Conservation (phyloP, 2,797 vertebrate species). For the Alosa sapidissima region DNA sequence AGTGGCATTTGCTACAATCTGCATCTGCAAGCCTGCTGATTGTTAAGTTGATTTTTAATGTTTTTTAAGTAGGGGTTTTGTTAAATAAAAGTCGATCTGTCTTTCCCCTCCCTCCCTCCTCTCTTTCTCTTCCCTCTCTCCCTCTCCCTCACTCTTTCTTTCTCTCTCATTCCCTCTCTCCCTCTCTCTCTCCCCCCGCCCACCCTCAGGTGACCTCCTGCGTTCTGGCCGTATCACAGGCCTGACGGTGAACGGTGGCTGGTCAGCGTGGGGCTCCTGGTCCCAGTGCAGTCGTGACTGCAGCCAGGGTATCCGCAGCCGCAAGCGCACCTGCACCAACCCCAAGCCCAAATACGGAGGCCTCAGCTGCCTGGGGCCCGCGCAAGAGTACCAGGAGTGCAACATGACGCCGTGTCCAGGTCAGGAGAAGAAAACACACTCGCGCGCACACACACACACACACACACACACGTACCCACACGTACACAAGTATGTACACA, state of each 20-base stretch:
- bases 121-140: background rate
- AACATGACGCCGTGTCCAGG: slow-evolving; percentile 95
- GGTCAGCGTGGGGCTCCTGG: slow-evolving; percentile 92
- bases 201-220: slow-evolving; percentile 81
- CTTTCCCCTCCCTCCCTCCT: background rate
- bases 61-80: background rate
- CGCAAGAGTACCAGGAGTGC: slow-evolving; percentile 94
- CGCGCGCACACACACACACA: background rate
- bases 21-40: background rate
- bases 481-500: background rate
- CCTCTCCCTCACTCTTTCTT: background rate
- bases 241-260: slow-evolving; percentile 88
- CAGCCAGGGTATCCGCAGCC: slow-evolving; percentile 87
- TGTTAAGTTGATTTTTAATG: background rate
- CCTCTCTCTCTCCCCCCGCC: background rate
- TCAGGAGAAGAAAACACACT: slow-evolving; percentile 57
- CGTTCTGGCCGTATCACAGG: slow-evolving; percentile 85
- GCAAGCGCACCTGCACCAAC: slow-evolving; percentile 89
- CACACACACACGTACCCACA: background rate
- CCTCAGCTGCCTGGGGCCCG: slow-evolving; percentile 83
- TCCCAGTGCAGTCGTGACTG: slow-evolving; percentile 96
- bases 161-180: background rate
- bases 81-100: slow-evolving; percentile 16
- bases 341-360: slow-evolving; percentile 92
- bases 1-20: background rate